Conservation (phyloP, 2,797 vertebrate genomes). For the Petrocephalus sullivani region DNA sequence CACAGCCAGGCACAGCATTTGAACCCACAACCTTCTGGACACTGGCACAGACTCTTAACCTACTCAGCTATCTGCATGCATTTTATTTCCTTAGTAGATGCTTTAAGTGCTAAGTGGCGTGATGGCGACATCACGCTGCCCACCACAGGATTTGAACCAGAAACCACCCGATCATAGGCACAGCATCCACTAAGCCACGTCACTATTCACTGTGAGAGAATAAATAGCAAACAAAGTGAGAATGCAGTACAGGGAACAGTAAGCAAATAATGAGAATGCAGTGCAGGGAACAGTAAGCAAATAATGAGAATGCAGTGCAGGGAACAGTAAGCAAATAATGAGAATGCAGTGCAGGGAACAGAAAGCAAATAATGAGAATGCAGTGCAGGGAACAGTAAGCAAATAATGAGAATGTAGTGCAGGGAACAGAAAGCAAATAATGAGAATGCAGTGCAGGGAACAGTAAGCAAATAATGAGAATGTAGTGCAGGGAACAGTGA, state of each 20-base stretch:
- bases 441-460: no score
- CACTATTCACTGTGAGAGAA: background rate
- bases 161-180: background rate
- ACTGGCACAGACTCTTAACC: background rate
- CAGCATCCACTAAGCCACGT: background rate
- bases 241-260: background rate
- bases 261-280: background rate
- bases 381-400: no score
- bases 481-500: no score
- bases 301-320: no score
- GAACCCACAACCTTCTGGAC: background rate
- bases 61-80: background rate
- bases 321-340: no score
- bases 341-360: no score
- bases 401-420: no score
- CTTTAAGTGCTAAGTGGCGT: background rate
- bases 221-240: background rate
- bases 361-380: no score
- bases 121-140: background rate
- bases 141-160: background rate
- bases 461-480: no score
- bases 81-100: background rate
- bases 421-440: no score
- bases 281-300: no score
- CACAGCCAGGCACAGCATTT: background rate